Percentiles rank a stretch among this genome's conserved stretches.
Conservation (phyloP, 2,888 invertebrate genomes). For the Drymonia ruficornis region DNA sequence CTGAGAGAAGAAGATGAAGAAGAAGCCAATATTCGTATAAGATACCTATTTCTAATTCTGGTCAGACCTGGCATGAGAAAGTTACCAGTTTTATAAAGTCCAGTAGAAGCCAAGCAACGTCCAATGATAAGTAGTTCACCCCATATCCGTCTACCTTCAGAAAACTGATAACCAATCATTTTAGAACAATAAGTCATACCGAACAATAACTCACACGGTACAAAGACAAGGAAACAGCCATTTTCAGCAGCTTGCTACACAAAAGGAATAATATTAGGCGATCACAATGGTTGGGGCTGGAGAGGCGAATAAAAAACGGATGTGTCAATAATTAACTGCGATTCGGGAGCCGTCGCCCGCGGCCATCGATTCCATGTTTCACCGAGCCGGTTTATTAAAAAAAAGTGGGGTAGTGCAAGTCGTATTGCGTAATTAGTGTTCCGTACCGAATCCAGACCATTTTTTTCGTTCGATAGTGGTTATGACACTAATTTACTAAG, state of each 20-base stretch:
- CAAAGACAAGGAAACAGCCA: conserved; percentile 77
- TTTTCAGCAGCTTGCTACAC: conserved; percentile 53
- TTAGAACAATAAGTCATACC: conserved; percentile 49
- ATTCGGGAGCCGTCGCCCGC: conserved; percentile 70
- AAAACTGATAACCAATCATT: conserved; percentile 49
- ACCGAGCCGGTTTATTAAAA: conserved; percentile 63
- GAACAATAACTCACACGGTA: conserved; percentile 54
- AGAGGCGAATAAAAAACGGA: conserved; percentile 74
- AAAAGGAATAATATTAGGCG: conserved; percentile 67
- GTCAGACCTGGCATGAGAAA: too few relatives aligned
- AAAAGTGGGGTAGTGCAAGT: conserved; percentile 36
- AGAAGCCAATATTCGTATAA: too few relatives aligned
- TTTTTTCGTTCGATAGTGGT: too few relatives aligned
- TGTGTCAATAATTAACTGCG: conserved; percentile 84
- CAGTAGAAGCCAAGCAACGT: too few relatives aligned
- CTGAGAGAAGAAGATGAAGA: too few relatives aligned
- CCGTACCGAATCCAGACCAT: not conserved
- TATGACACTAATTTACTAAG: too few relatives aligned
- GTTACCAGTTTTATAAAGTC: too few relatives aligned
- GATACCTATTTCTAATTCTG: too few relatives aligned
- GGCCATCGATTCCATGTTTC: conserved; percentile 70
- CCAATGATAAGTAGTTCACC: too few relatives aligned
- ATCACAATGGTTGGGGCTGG: conserved; percentile 61
- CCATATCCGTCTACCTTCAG: too few relatives aligned
- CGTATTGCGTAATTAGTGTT: conserved; percentile 7